Evolutionary conservation across 2,888 invertebrate species (phyloP).

Genomic region (Crioceris asparagi): DNA sequence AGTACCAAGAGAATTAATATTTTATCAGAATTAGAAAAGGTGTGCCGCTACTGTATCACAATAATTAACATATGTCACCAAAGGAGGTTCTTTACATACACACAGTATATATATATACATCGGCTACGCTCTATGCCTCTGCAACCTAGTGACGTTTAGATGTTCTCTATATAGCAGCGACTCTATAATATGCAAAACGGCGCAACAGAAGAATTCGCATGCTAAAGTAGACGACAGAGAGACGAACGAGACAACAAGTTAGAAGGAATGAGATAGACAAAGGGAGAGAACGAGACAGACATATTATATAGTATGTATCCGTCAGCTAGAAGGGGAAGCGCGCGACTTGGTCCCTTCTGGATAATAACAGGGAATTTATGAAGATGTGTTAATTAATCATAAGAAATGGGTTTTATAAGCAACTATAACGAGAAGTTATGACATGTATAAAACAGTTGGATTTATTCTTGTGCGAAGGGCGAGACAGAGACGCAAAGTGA

Average conservation of each 20-base stretch:
- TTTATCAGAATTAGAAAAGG: too few relatives aligned
- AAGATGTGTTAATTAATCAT: constrained; percentile 31
- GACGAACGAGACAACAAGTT: neutral
- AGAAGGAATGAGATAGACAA: constrained; percentile 7
- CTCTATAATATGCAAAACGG: too few relatives aligned
- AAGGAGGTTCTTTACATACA: neutral
- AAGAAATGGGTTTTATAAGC: constrained; percentile 21
- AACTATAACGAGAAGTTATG: constrained; percentile 19
- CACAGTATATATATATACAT: too few relatives aligned
- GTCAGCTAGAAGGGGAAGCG: constrained; percentile 14
- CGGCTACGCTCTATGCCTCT: too few relatives aligned
- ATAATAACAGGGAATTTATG: constrained; percentile 28
- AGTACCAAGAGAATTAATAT: too few relatives aligned
- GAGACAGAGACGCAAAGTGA: too few relatives aligned
- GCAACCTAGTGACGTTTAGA: too few relatives aligned
- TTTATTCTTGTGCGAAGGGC: too few relatives aligned
- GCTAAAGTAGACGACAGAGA: constrained; percentile 6
- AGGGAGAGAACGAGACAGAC: constrained; percentile 9
- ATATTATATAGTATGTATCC: too few relatives aligned
- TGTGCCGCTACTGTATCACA: too few relatives aligned
- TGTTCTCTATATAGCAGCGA: too few relatives aligned
- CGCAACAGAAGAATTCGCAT: constrained; percentile 7
- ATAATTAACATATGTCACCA: constrained; percentile 1
- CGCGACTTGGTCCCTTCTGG: constrained; percentile 20
- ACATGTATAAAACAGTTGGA: constrained; percentile 18